phyloP scores from a whole-genome alignment of 2,797 vertebrate genomes.

The Lepus townsendii region DNA sequence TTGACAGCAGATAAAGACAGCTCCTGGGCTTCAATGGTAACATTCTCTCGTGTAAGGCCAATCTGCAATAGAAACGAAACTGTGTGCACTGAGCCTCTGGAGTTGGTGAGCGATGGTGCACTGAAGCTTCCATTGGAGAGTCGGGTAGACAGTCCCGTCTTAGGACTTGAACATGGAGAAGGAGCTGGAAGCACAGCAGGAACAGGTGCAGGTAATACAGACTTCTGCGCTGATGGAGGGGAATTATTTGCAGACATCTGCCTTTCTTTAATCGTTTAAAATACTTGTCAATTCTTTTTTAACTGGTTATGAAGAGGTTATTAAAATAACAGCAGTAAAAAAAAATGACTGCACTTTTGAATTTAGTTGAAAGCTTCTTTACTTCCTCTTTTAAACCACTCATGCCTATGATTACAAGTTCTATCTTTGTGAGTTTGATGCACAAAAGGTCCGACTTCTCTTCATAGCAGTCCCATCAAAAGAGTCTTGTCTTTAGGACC shows the following conservation, averaged over 20 bases:
- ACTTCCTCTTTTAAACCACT: slow-evolving; percentile 85
- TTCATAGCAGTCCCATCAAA: slow-evolving; percentile 83
- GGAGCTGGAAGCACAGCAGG: slow-evolving; percentile 91
- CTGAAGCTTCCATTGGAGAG: slow-evolving; percentile 97
- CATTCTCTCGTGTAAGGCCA: slow-evolving; percentile 96
- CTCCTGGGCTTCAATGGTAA: slow-evolving; percentile 96
- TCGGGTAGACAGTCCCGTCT: slow-evolving; percentile 92
- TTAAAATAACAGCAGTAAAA: slow-evolving; percentile 69
- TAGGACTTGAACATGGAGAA: slow-evolving; percentile 93
- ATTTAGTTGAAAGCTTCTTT: slow-evolving; percentile 81
- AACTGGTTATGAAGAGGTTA: slow-evolving; percentile 64
- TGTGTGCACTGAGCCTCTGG: slow-evolving; percentile 94
- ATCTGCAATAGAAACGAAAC: slow-evolving; percentile 98
- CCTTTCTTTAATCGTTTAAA: slow-evolving; percentile 88
- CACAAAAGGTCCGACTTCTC: slow-evolving; percentile 82
- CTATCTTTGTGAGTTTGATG: slow-evolving; percentile 80
- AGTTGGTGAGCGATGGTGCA: slow-evolving; percentile 96
- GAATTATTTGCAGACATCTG: slow-evolving; percentile 98
- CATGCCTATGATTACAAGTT: slow-evolving; percentile 82
- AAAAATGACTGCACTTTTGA: slow-evolving; percentile 74
- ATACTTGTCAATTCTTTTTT: slow-evolving; percentile 81
- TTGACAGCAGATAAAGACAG: slow-evolving; percentile 96
- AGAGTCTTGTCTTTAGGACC: slow-evolving; percentile 83
- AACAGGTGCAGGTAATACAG: slow-evolving; percentile 93
- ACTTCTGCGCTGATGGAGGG: slow-evolving; percentile 96